These are phyloP conservation scores for Tridacna crocea DNA, from an alignment of 2,888 invertebrate genomes.

Conservation along the genomic window DNA sequence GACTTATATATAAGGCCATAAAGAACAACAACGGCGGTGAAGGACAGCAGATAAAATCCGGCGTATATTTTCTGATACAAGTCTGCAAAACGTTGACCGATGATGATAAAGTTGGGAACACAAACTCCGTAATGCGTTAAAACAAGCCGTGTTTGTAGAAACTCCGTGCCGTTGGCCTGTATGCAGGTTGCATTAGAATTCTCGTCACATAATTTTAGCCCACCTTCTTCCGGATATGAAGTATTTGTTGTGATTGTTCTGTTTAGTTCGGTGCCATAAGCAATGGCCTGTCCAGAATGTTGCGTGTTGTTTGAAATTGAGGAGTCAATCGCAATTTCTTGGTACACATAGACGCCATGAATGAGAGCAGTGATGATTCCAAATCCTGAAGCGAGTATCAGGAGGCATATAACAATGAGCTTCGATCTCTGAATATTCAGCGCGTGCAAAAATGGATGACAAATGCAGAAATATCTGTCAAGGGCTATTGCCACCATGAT, in stretches of 20 bases:
- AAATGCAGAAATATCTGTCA: conserved; percentile 80
- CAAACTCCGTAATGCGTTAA: conserved; percentile 71
- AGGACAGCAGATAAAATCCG: conserved; percentile 77
- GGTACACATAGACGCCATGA: conserved; percentile 63
- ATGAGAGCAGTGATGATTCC: conserved; percentile 73
- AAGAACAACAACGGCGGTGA: conserved; percentile 79
- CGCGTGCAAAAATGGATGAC: conserved; percentile 77
- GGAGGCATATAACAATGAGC: conserved; percentile 63
- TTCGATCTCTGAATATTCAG: conserved; percentile 72
- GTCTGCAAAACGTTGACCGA: conserved; percentile 68
- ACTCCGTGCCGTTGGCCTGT: neutral
- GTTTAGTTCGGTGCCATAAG: neutral
- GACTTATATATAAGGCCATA: conserved; percentile 81
- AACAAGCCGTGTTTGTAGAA: neutral
- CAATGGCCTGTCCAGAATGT: neutral
- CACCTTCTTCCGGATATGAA: neutral
- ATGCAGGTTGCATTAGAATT: neutral
- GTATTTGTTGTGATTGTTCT: neutral
- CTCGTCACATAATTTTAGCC: neutral
- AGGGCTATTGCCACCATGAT: conserved; percentile 80
- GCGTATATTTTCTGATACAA: conserved; percentile 80
- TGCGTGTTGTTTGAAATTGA: neutral
- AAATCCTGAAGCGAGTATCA: conserved; percentile 61
- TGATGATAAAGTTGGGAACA: conserved; percentile 67
- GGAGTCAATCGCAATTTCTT: neutral